A percentile compares a stretch with the other conserved stretches of the same genome.
phyloP scores from a whole-genome alignment of 1,140 invertebrate genomes.

The Drosophila sproati region DNA sequence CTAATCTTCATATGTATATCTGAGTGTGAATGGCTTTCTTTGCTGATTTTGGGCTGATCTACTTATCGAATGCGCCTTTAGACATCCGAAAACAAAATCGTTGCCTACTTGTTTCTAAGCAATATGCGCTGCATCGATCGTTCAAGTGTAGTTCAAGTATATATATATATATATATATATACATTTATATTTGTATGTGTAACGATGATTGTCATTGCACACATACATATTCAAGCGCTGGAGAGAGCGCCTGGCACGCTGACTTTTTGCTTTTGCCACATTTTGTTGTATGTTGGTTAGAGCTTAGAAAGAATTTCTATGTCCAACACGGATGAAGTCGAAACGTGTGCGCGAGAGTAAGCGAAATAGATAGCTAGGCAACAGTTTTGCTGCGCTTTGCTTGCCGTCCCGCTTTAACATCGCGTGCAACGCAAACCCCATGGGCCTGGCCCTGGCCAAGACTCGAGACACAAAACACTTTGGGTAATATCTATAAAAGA shows the following conservation, averaged over 20 bases:
- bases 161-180: not conserved
- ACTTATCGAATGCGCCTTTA: slow-evolving; percentile 20
- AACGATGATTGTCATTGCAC: slow-evolving; percentile 78
- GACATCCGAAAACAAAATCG: too few species aligned
- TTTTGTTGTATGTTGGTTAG: slow-evolving; percentile 40
- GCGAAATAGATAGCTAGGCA: slow-evolving; percentile 9
- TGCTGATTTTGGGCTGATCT: slow-evolving; percentile 40
- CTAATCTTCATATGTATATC: not conserved
- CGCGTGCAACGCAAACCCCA: slow-evolving; percentile 45
- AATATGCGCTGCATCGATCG: slow-evolving; percentile 35
- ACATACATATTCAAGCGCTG: slow-evolving; percentile 21
- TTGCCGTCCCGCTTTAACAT: slow-evolving; percentile 43
- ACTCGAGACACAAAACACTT: slow-evolving; percentile 60
- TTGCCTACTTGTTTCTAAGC: slow-evolving; percentile 1
- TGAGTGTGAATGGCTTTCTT: not conserved
- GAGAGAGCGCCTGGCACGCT: not conserved
- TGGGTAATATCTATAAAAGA: slow-evolving; percentile 69
- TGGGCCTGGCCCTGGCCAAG: slow-evolving; percentile 48
- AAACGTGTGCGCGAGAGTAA: slow-evolving; percentile 1
- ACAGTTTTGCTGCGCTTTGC: not conserved
- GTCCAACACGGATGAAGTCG: slow-evolving; percentile 30
- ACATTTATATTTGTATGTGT: slow-evolving; percentile 13
- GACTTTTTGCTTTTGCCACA: slow-evolving; percentile 37
- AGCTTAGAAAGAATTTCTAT: slow-evolving; percentile 55
- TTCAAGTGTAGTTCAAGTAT: slow-evolving; percentile 51